Conservation (phyloP, 2,113 vertebrate genomes). For the Taxidea taxus region DNA sequence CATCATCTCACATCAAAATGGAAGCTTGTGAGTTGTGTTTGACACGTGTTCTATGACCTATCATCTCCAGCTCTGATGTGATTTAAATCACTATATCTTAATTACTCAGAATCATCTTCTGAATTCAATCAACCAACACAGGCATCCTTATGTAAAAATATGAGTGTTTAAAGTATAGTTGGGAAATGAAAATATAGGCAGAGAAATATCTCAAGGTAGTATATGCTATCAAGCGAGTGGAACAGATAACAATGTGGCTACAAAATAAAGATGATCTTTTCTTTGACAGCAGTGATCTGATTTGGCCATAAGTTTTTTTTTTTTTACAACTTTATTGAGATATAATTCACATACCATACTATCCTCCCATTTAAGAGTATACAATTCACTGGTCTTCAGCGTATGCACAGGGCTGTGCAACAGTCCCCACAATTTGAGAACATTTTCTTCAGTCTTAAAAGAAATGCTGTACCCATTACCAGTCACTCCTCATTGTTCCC, state of each 20-base stretch:
- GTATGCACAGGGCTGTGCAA: neutral
- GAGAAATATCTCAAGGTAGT: neutral
- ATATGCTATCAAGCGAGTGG: neutral
- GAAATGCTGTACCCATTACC: neutral
- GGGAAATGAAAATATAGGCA: conserved; percentile 4
- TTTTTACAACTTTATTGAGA: neutral
- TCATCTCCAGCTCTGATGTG: neutral
- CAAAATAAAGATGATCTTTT: conserved; percentile 23
- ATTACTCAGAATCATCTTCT: neutral
- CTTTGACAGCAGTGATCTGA: neutral
- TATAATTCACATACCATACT: neutral
- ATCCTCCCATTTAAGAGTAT: neutral
- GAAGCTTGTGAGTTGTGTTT: neutral
- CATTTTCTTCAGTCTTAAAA: neutral
- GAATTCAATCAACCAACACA: neutral
- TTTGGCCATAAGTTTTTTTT: neutral
- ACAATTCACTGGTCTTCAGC: neutral
- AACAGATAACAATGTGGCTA: conserved; percentile 11
- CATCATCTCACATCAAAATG: neutral
- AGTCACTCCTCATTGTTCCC: neutral
- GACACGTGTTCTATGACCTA: neutral
- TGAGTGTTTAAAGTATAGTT: neutral
- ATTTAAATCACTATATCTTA: neutral
- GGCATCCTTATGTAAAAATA: neutral
- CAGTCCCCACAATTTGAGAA: neutral